Percentiles rank a stretch among this genome's conserved stretches.
phyloP scores from a whole-genome alignment of 2,888 invertebrate species.

The Actias luna region DNA sequence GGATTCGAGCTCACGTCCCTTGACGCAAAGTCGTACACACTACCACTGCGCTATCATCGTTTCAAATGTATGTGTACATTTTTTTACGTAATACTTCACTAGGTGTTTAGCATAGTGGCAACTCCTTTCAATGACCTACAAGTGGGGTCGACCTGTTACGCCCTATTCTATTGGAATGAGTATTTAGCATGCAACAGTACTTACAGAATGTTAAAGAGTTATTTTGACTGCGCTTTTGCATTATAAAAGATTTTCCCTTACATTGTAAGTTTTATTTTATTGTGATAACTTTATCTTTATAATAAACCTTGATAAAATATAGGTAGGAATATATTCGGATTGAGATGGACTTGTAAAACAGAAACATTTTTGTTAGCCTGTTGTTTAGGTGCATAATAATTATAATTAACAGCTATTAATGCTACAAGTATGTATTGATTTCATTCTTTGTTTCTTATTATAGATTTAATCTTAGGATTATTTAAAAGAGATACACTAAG shows the following conservation, averaged over 20 bases:
- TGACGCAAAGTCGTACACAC: no score
- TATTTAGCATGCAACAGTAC: conserved; percentile 58
- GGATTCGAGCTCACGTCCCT: no score
- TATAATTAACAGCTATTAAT: no score
- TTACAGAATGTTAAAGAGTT: conserved; percentile 45
- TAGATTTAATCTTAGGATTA: no score
- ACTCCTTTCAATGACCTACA: conserved; percentile 49
- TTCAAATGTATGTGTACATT: background rate
- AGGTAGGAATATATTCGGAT: background rate
- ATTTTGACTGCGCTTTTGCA: conserved; percentile 56
- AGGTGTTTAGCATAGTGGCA: conserved; percentile 26
- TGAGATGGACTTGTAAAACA: background rate
- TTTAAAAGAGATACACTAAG: no score
- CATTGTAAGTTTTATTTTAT: background rate
- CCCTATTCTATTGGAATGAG: conserved; percentile 56
- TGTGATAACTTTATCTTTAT: background rate
- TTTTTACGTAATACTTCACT: background rate
- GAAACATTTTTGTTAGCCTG: background rate
- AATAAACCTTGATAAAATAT: background rate
- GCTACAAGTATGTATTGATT: background rate
- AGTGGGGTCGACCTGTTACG: conserved; percentile 66
- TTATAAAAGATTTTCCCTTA: conserved; percentile 21
- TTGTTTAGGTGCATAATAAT: background rate
- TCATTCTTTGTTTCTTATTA: no score
- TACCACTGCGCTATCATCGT: no score